Evolutionary conservation across 2,888 invertebrate genomes (phyloP).

Genomic region (Galeruca laticollis): DNA sequence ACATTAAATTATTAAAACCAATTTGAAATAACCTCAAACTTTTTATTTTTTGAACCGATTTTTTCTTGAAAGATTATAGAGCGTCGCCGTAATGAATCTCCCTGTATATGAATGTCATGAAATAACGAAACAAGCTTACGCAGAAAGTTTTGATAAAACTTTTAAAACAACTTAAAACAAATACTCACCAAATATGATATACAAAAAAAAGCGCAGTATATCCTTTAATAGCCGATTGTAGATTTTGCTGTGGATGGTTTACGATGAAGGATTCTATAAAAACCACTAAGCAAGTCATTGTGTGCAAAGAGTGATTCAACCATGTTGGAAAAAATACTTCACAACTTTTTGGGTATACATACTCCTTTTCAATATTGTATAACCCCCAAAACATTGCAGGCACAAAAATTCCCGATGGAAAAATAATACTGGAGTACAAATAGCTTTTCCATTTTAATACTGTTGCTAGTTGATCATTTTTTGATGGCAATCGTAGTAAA

Average conservation of each 20-base stretch:
- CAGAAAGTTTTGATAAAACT: neutral
- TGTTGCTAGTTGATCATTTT: neutral
- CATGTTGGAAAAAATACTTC: neutral
- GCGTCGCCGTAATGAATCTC: too few species aligned
- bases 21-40: too few species aligned
- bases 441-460: neutral
- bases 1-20: too few species aligned
- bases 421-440: neutral
- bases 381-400: conserved; percentile 11
- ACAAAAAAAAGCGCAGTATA: neutral
- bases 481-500: neutral
- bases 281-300: neutral
- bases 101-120: too few species aligned
- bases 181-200: conserved; percentile 11
- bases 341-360: conserved; percentile 2
- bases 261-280: neutral
- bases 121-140: neutral
- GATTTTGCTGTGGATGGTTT: neutral
- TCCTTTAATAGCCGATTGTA: neutral
- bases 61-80: too few species aligned
- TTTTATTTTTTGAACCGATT: too few species aligned
- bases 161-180: neutral
- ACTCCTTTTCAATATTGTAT: neutral
- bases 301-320: conserved; percentile 13
- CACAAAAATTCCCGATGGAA: conserved; percentile 4